phyloP scores from a whole-genome alignment of 2,113 vertebrate species.

The Ceuthmochares aereus region DNA sequence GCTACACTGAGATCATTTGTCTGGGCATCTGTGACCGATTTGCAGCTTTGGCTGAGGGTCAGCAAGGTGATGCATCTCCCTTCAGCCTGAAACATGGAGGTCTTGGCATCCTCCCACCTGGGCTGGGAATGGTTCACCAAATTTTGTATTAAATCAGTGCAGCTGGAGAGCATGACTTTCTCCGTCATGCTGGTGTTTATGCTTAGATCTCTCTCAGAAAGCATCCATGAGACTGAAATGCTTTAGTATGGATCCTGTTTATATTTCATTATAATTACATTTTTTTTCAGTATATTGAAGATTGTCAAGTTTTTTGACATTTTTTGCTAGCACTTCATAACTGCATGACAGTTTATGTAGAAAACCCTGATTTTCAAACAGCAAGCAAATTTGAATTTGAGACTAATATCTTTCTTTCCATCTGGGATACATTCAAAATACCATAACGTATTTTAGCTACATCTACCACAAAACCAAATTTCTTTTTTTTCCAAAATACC shows the following conservation, averaged over 20 bases:
- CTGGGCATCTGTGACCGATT: neutral
- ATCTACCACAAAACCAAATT: neutral
- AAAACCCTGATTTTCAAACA: neutral
- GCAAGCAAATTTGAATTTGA: neutral
- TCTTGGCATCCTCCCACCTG: neutral
- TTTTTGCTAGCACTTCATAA: neutral
- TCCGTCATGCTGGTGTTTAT: neutral
- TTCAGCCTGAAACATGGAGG: neutral
- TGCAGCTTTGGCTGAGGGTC: neutral
- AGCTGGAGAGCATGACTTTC: neutral
- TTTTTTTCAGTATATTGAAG: neutral
- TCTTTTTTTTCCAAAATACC: neutral
- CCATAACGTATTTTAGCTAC: neutral
- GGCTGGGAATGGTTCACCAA: neutral
- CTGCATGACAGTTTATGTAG: neutral
- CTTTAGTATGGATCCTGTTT: neutral
- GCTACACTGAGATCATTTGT: fast-evolving
- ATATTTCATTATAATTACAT: neutral
- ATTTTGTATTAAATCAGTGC: neutral
- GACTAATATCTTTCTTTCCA: neutral
- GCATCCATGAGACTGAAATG: neutral
- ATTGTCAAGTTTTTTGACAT: neutral
- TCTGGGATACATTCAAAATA: neutral
- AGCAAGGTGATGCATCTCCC: neutral
- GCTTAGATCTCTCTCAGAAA: neutral